Base-by-base conservation (phyloP, 64 coral and sea anemone genomes). In the Pocillopora damicornis region DNA sequence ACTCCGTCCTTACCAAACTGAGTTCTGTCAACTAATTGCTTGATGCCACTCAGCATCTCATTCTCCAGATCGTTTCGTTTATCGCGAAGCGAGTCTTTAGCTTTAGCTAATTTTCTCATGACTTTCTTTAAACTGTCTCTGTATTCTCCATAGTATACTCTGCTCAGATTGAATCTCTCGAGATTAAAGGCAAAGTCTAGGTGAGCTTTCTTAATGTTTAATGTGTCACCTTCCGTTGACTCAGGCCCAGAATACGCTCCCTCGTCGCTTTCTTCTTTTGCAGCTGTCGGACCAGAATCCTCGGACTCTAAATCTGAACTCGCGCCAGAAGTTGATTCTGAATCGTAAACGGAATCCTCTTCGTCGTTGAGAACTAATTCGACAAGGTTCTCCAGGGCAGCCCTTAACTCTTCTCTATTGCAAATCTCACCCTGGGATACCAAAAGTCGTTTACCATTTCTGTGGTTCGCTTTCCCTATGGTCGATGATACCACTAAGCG, bases 301-400 rank as follows among this genome's bases (percentile, higher is more conserved):
- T 93, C 94, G 35, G 94, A 97, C 45, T 97, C 94, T 12, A 97
- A 59, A 62, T 97, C 94, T 26, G 94, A 97, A 77, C 79, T 87
- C 16, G 94, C 94, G 37, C 94, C 94, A 23, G 94, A 97, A 1
- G 91, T 92, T 26, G 94, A 87, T 71, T 97, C 91, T 5, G 91
- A 97, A 60, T 93, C 91, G 59, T 78, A 89, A 8, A 60, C 51
- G 15, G 42, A 23, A 5, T 90, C 26, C 20, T 87, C 74, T 42
- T 93, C 72, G 35, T 90, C 73, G 7, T 64, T 30, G 7, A 97
- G 64, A 17, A 67, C 56, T 8, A 42, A 45, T 26, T 76, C 83
- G 35, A 97, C 63, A 13, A 97, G 80, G n/a, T 79, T 82, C 14
- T 93, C 88, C 22, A 97, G 60, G 18, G 94, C 94, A 74, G 22